These are phyloP conservation scores for Deilephila porcellus DNA, from an alignment of 2,888 invertebrate genomes.

Conservation along the genomic window DNA sequence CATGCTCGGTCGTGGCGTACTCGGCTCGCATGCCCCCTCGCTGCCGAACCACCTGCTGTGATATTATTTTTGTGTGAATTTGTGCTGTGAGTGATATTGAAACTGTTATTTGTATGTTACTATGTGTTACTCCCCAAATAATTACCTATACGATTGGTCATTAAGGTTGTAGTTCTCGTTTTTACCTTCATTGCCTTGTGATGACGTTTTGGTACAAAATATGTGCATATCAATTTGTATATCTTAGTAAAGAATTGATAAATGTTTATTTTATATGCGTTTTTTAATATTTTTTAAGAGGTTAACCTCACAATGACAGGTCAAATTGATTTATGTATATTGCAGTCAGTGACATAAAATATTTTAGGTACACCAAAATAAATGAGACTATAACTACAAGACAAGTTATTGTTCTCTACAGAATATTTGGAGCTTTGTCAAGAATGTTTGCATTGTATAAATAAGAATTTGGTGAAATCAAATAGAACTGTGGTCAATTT, in stretches of 20 bases:
- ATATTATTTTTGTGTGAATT: conserved; percentile 5
- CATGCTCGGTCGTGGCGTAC: conserved; percentile 29
- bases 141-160: no score
- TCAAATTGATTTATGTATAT: neutral
- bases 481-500: neutral
- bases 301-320: neutral
- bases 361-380: neutral
- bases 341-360: neutral
- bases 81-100: conserved; percentile 17
- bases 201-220: neutral
- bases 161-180: no score
- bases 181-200: neutral
- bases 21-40: neutral
- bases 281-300: neutral
- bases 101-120: neutral
- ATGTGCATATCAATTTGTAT: no score
- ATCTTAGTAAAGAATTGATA: no score
- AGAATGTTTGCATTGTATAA: neutral
- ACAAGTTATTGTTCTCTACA: neutral
- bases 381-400: neutral
- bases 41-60: conserved; percentile 4
- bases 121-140: neutral
- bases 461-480: neutral
- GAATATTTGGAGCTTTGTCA: conserved; percentile 21
- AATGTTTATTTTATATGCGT: neutral